These are phyloP conservation scores for Meiosimyza decipiens DNA, from an alignment of 2,888 invertebrate genomes.

Conservation along the genomic window DNA sequence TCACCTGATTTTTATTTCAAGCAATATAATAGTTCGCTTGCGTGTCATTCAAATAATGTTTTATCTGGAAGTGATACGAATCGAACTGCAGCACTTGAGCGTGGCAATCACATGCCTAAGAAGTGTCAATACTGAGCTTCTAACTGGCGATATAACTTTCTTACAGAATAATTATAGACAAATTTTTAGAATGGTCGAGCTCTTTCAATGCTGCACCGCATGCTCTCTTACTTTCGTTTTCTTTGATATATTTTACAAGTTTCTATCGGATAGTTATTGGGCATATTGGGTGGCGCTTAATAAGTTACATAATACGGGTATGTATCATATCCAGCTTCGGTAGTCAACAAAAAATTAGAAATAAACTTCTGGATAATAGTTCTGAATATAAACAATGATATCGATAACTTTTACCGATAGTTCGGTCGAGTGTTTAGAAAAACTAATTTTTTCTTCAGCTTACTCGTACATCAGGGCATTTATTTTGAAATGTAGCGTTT, in stretches of 20 bases:
- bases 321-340: no score
- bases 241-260: not conserved
- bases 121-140: not conserved
- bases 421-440: no score
- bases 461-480: no score
- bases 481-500: no score
- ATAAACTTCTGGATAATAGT: no score
- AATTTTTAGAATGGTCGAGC: not conserved
- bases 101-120: not conserved
- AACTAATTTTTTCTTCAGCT: no score
- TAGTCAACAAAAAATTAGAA: no score
- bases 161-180: not conserved
- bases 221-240: not conserved
- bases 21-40: not conserved
- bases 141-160: not conserved
- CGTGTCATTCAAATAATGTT: slow-evolving; percentile 4
- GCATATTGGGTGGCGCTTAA: not conserved
- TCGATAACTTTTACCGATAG: no score
- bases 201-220: not conserved
- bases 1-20: not conserved
- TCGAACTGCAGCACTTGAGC: not conserved
- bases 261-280: slow-evolving; percentile 1
- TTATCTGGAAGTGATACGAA: not conserved
- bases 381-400: no score
- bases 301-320: no score